phyloP scores from a whole-genome alignment of 2,113 vertebrate genomes.

The Eolophus roseicapilla region DNA sequence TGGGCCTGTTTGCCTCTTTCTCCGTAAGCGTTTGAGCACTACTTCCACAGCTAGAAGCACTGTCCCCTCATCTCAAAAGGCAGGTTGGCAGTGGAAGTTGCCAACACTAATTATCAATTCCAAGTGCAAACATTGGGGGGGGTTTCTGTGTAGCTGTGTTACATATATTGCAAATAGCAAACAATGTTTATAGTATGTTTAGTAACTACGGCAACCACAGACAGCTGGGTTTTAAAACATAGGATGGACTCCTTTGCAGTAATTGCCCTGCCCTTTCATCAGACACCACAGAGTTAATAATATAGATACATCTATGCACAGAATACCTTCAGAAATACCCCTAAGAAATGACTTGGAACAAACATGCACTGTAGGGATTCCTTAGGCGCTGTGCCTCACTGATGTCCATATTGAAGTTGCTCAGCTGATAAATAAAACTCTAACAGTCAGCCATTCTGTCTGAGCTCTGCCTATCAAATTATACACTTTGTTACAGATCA shows the following conservation, averaged over 20 bases:
- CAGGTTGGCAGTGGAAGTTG: background rate
- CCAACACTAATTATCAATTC: background rate
- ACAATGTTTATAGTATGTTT: background rate
- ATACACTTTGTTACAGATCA: background rate
- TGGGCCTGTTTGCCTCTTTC: background rate
- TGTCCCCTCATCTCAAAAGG: background rate
- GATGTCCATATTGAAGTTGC: background rate
- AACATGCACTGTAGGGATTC: background rate
- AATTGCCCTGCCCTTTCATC: background rate
- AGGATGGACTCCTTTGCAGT: background rate
- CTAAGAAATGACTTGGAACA: background rate
- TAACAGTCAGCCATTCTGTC: background rate
- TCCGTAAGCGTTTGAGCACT: background rate
- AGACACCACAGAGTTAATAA: background rate
- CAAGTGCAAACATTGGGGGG: background rate
- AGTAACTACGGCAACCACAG: conserved; percentile 35
- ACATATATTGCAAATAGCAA: background rate
- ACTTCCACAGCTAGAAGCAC: background rate
- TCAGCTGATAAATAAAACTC: background rate
- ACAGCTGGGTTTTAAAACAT: background rate
- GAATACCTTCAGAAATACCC: background rate
- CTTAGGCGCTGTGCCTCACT: background rate
- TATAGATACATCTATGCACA: background rate
- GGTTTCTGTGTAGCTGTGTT: background rate
- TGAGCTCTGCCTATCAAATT: background rate